Evolutionary conservation across 2,888 invertebrate genomes (phyloP), one percentile per base, ranked within the genome.

Genomic region (Piscicola geometra): DNA sequence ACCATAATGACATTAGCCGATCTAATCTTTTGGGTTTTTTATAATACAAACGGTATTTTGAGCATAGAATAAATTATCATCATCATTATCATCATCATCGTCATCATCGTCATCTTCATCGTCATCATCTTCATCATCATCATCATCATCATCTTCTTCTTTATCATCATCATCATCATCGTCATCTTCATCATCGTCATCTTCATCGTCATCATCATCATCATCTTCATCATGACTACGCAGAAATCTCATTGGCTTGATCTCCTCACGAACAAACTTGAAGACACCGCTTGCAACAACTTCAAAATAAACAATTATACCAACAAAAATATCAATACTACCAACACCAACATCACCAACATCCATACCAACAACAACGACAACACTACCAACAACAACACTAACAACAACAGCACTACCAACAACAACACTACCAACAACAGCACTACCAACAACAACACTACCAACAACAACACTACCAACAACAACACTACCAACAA

Each of bases 211-310:
- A 50, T 52, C 71, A 28, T 2, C 36, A 71, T 47, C 36, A 47
- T 36, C 71, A 71, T 47, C 71, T 12, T 5, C 36, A 30, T 47
- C 71, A 36, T 71, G 21, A 35, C 56, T 18, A 66, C 47, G 25
- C 56, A 77, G 76, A 66, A 71, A 25, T 67, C 76, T 25, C 76
- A 77, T 60, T 77, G 76, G 76, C 32, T 60, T 28, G 76, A 77
- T 35, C 50, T 77, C 64, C 68, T 77, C 28, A 36, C 56, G 3
- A 35, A 60, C 32, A 75, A 69, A 52, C 30, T 33, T 35, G 72
- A 50, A 33, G 75, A 41, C 15, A 9, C 41, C 15, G 5, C 41
- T 41, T 41, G 5, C 15, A 41, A 5, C 5, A 9, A 9, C 15
- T 41, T 9, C 41, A 9, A 41, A 5, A 41, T 9, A 41, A 41